Conservation (phyloP, 2,113 vertebrate genomes). For the Macheiramphus alcinus region DNA sequence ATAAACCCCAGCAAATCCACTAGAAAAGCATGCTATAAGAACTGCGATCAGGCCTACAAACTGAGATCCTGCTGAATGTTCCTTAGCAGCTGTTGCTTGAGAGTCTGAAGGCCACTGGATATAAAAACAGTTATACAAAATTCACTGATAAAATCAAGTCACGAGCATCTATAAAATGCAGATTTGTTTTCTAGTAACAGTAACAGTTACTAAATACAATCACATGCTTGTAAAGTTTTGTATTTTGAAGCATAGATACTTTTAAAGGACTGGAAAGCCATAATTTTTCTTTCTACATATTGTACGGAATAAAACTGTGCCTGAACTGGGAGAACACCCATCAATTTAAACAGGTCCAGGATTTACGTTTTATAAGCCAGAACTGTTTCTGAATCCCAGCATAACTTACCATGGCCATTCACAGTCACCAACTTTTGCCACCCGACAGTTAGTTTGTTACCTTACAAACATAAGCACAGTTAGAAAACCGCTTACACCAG, state of each 20-base stretch:
- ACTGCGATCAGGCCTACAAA: conserved; percentile 90
- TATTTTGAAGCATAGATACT: background rate
- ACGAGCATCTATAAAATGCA: background rate
- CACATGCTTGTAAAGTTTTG: background rate
- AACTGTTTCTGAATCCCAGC: background rate
- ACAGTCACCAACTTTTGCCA: background rate
- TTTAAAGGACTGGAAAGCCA: background rate
- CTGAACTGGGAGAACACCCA: background rate
- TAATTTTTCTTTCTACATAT: background rate
- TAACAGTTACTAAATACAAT: background rate
- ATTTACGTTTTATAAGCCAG: background rate
- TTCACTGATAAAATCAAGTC: background rate
- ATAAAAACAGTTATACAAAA: background rate
- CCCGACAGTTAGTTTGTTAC: background rate
- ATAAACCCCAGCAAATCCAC: conserved; percentile 97
- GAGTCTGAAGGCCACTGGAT: conserved; percentile 90
- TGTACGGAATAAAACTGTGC: background rate
- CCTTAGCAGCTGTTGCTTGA: conserved; percentile 69
- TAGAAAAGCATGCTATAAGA: conserved; percentile 93
- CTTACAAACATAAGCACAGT: background rate
- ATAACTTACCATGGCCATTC: background rate
- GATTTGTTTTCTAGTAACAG: background rate
- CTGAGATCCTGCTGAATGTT: conserved; percentile 83
- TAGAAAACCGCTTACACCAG: background rate
- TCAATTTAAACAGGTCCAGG: background rate